Conservation (phyloP, 1,140 invertebrate species). For the Amyelois transitella region DNA sequence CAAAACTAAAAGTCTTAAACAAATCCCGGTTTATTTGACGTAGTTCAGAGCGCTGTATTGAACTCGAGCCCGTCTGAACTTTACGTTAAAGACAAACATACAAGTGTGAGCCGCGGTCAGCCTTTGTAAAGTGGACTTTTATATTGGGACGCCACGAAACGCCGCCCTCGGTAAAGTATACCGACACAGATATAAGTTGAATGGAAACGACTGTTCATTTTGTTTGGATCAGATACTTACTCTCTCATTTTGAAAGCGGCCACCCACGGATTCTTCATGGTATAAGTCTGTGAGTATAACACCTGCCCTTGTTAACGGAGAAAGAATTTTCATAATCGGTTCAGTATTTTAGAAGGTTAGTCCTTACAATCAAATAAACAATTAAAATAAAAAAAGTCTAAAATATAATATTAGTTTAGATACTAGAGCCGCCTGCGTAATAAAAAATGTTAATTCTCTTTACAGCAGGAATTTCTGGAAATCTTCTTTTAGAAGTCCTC, state of each 20-base stretch:
- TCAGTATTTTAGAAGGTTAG: too few relatives aligned
- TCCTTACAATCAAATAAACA: too few relatives aligned
- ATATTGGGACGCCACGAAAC: slow-evolving; percentile 55
- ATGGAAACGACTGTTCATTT: slow-evolving; percentile 22
- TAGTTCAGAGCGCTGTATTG: not conserved
- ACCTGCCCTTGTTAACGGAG: too few relatives aligned
- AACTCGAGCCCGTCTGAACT: not conserved
- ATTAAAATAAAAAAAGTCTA: too few relatives aligned
- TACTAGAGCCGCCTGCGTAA: too few relatives aligned
- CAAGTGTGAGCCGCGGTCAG: slow-evolving; percentile 45
- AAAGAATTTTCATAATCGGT: too few relatives aligned
- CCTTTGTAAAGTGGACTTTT: slow-evolving; percentile 62
- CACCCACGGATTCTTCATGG: too few relatives aligned
- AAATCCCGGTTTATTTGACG: not conserved
- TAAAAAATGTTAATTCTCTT: too few relatives aligned
- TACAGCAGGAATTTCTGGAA: too few relatives aligned
- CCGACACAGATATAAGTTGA: slow-evolving; percentile 19
- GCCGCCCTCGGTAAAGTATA: slow-evolving; percentile 52
- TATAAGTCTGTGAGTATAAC: too few relatives aligned
- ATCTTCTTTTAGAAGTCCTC: too few relatives aligned
- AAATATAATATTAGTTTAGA: too few relatives aligned
- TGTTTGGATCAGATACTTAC: not conserved
- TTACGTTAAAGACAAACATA: slow-evolving; percentile 24
- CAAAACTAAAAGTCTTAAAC: not conserved
- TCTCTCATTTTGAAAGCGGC: not conserved